Evolutionary conservation across 1,140 invertebrate species (phyloP), one percentile per base, ranked within the genome.

Genomic region (Acromyrmex heyeri): DNA sequence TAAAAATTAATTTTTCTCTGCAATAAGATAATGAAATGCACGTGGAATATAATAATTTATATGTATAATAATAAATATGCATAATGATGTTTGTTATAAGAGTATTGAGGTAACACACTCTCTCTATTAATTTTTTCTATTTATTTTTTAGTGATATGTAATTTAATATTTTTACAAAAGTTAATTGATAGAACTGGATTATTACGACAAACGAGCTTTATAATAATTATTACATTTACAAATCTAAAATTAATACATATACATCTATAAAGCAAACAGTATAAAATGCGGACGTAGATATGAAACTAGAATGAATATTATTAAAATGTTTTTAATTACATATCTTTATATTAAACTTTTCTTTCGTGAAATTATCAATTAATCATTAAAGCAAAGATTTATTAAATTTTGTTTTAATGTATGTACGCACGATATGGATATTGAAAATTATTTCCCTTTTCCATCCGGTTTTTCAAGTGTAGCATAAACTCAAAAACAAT

Each of bases 401-500:
- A 79, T 79, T 53, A 14, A 79, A 69, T 69, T 69, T 69, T 24
- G 14, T n/a, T 16, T 24, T 24, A 48, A 12, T 24, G 16, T 24
- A 30, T 27, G 38, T 44, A 44, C 38, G 8, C 7, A n/a, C 2
- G 18, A 34, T 6, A 4, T 3, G 10, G 27, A 38, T 44, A 24
- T 73, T n/a, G 8, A 30, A 38, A 34, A 48, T 59, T 21, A 18
- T 14, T 75, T 73, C 14, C 3, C 14, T 69, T 57, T 44, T 7
- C 2, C 0, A 3, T 75, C n/a, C 0, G 61, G 14, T 8, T 83
- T 82, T 65, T 24, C 8, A 69, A 67, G 34, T 34, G 5, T 12
- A 18, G 55, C 30, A 65, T 55, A 27, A 7, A 30, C 12, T 6
- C 10, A 48, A 81, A 70, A 57, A 82, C 24, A 82, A 44, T 82